Evolutionary conservation across 2,797 vertebrate species (phyloP).

Genomic region (Chromobotia macracanthus): DNA sequence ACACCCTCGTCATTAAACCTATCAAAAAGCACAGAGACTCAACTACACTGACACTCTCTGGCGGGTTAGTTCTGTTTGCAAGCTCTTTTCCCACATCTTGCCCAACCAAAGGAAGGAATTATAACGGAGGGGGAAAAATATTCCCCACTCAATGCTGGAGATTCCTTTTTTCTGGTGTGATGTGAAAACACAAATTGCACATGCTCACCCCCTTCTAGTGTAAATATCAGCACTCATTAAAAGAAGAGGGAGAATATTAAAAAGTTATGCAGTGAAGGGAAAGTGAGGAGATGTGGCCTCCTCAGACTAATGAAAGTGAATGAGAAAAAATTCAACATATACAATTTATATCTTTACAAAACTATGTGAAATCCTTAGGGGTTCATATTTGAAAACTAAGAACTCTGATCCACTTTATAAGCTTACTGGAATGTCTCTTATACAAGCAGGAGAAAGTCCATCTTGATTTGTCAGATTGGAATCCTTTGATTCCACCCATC

Average conservation of each 20-base stretch:
- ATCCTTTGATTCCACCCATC: slow-evolving; percentile 9
- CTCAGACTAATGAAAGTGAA: slow-evolving; percentile 69
- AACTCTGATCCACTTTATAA: slow-evolving; percentile 22
- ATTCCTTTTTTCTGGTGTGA: slow-evolving; percentile 66
- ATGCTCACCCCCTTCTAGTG: slow-evolving; percentile 73
- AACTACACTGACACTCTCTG: slow-evolving; percentile 38
- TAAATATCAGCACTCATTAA: slow-evolving; percentile 81
- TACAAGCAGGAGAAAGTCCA: slow-evolving; percentile 25
- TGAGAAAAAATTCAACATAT: slow-evolving; percentile 42
- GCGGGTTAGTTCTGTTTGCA: slow-evolving; percentile 23
- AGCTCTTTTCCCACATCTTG: slow-evolving; percentile 37
- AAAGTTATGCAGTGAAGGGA: slow-evolving; percentile 75
- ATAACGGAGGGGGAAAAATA: slow-evolving; percentile 74
- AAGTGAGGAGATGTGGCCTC: slow-evolving; percentile 71
- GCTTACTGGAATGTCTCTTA: slow-evolving; percentile 25
- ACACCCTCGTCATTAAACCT: slow-evolving; percentile 52
- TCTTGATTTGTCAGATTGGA: slow-evolving; percentile 8
- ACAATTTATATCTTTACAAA: slow-evolving; percentile 26
- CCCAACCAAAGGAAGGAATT: slow-evolving; percentile 54
- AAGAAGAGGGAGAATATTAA: slow-evolving; percentile 75
- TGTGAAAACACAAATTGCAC: slow-evolving; percentile 80
- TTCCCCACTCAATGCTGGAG: slow-evolving; percentile 65
- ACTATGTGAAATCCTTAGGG: slow-evolving; percentile 32
- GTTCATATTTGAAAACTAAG: slow-evolving; percentile 23
- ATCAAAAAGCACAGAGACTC: slow-evolving; percentile 57